A percentile compares a stretch with the other conserved stretches of the same genome.
Evolutionary conservation across 2,888 invertebrate genomes (phyloP).

Genomic region (Synanthedon tipuliformis): DNA sequence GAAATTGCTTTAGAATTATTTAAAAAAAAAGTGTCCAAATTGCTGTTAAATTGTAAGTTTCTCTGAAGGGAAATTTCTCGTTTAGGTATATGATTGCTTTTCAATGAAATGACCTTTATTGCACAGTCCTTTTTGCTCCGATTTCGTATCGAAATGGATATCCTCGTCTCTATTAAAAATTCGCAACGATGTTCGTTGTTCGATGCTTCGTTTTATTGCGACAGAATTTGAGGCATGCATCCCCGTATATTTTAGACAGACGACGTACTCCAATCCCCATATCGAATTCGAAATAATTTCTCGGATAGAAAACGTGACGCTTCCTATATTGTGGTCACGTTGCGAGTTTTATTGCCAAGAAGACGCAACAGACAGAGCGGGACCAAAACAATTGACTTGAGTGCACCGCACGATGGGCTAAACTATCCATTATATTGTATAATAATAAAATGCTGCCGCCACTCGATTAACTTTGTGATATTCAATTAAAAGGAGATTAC

Average conservation of each 20-base stretch:
- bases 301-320: constrained; percentile 9
- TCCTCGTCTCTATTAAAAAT: constrained; percentile 6
- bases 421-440: background rate
- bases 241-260: background rate
- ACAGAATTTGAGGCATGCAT: background rate
- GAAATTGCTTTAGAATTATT: no score
- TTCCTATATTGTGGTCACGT: constrained; percentile 14
- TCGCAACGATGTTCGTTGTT: no score
- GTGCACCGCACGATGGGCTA: constrained; percentile 3
- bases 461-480: background rate
- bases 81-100: background rate
- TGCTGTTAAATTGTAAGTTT: background rate
- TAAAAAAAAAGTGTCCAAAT: no score
- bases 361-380: constrained; percentile 15
- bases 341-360: constrained; percentile 15
- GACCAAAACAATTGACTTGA: constrained; percentile 22
- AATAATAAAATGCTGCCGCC: no score
- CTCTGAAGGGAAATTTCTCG: background rate
- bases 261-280: constrained; percentile 1
- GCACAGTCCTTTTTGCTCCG: background rate
- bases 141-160: constrained; percentile 3
- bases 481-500: background rate
- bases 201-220: background rate
- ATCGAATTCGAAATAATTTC: constrained; percentile 4
- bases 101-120: constrained; percentile 1